phyloP scores from a whole-genome alignment of 2,797 vertebrate genomes.

The Siniperca undulata region DNA sequence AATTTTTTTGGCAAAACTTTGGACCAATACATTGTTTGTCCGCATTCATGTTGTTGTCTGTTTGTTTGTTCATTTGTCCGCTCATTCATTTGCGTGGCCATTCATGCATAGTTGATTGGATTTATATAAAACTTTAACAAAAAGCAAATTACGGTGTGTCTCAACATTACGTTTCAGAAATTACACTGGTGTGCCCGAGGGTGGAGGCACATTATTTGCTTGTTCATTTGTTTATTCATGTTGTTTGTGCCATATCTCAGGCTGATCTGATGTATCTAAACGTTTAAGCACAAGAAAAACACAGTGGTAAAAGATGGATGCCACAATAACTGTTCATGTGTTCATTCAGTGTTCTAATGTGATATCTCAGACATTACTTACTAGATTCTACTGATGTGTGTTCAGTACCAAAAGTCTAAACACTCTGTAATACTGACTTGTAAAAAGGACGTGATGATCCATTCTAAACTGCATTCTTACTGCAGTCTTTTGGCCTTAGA shows the following conservation, averaged over 20 bases:
- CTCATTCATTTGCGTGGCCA: not conserved
- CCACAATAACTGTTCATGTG: not conserved
- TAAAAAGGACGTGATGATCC: not conserved
- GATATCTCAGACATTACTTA: not conserved
- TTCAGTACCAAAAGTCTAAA: constrained; percentile 5
- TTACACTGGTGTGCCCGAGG: constrained; percentile 8
- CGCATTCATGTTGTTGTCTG: not conserved
- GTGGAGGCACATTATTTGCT: constrained; percentile 19
- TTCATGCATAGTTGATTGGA: constrained; percentile 40
- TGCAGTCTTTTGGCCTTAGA: not conserved
- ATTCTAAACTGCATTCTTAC: not conserved
- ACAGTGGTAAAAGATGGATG: not conserved
- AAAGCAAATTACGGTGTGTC: constrained; percentile 4
- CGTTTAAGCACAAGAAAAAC: not conserved
- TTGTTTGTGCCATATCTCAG: constrained; percentile 15
- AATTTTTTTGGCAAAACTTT: not conserved
- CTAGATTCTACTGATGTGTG: not conserved
- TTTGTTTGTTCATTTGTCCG: not conserved
- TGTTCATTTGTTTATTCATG: constrained; percentile 10
- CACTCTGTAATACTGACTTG: not conserved
- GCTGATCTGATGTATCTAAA: constrained; percentile 1
- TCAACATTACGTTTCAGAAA: constrained; percentile 27
- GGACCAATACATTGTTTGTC: not conserved
- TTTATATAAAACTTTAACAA: constrained; percentile 29
- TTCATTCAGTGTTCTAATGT: not conserved